Conservation (phyloP, 2,113 vertebrate genomes). For the Coracopsis vasa region DNA sequence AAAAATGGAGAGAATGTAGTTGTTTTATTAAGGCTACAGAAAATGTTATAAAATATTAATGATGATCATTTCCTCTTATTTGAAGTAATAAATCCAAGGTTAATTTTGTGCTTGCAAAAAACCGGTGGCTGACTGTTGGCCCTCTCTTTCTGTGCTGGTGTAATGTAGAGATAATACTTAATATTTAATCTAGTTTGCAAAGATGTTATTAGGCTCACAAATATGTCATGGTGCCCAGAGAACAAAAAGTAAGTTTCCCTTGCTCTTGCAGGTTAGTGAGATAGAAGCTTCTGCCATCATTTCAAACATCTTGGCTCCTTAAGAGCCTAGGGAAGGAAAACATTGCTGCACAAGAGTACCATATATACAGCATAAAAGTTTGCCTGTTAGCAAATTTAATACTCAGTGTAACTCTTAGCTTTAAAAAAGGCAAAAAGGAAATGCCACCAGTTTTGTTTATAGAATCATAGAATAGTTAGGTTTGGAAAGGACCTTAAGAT, state of each 20-base stretch:
- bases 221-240: slow-evolving; percentile 20
- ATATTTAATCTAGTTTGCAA: slow-evolving; percentile 60
- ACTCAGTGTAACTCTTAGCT: not conserved
- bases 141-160: slow-evolving; percentile 5
- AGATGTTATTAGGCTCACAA: slow-evolving; percentile 65
- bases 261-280: not conserved
- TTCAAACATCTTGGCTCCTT: not conserved
- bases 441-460: not conserved
- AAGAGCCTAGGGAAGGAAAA: not conserved
- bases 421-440: not conserved
- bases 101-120: slow-evolving; percentile 50
- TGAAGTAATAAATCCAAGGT: slow-evolving; percentile 71
- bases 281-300: not conserved
- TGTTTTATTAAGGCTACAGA: slow-evolving; percentile 8
- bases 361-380: not conserved
- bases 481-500: too few species aligned
- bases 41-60: slow-evolving; percentile 74
- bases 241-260: slow-evolving; percentile 16
- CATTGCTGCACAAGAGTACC: not conserved
- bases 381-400: not conserved
- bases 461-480: too few species aligned
- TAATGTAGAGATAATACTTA: slow-evolving; percentile 46
- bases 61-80: slow-evolving; percentile 59
- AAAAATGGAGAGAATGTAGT: not conserved
- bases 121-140: slow-evolving; percentile 18